Conservation (phyloP, 2,888 invertebrate genomes). For the Oscheius sp. region DNA sequence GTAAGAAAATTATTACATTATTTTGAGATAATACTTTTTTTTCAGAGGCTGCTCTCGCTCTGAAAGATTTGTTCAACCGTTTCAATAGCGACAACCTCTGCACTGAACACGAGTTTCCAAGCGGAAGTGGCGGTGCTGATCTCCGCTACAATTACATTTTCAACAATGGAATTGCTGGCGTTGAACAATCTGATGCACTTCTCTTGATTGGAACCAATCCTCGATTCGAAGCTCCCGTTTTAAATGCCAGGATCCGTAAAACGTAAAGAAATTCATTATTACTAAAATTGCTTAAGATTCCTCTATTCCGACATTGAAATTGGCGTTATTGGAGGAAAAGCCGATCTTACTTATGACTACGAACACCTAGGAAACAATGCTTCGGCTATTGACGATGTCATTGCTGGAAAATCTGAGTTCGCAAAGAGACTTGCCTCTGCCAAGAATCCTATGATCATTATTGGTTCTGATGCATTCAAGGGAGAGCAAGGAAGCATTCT, state of each 20-base stretch:
- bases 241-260: constrained; percentile 94
- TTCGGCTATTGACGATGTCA: constrained; percentile 80
- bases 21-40: neutral
- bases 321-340: constrained; percentile 86
- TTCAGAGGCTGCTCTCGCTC: constrained; percentile 79
- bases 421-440: constrained; percentile 74
- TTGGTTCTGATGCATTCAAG: constrained; percentile 86
- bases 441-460: constrained; percentile 86
- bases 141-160: constrained; percentile 82
- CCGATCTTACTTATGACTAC: constrained; percentile 92
- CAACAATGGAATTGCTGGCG: constrained; percentile 86
- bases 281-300: constrained; percentile 74
- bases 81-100: constrained; percentile 85
- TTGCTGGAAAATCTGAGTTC: constrained; percentile 77
- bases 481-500: constrained; percentile 81
- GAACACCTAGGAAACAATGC: constrained; percentile 86
- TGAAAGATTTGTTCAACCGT: constrained; percentile 90
- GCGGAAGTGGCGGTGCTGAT: constrained; percentile 62
- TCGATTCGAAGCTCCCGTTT: constrained; percentile 91
- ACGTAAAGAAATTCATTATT: constrained; percentile 71
- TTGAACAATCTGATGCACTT: constrained; percentile 92
- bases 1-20: constrained; percentile 31
- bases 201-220: constrained; percentile 95
- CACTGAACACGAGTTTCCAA: constrained; percentile 89
- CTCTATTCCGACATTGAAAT: constrained; percentile 89